These are phyloP conservation scores for Piaya cayana DNA, from an alignment of 2,113 vertebrate species.

Conservation along the genomic window DNA sequence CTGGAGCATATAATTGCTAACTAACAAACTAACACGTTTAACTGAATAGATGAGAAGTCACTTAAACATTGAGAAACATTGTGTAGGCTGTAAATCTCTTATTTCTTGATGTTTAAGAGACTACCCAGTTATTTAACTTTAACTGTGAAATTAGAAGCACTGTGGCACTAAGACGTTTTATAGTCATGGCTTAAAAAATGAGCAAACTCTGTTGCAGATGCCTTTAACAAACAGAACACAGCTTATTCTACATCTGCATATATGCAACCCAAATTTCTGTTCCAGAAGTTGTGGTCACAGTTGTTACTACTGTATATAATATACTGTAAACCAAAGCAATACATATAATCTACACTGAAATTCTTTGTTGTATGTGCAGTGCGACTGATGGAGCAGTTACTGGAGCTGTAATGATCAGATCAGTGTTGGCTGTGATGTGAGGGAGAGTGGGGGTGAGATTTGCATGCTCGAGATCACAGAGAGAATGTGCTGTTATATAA, in stretches of 20 bases:
- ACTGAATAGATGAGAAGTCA: not conserved
- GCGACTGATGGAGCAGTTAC: not conserved
- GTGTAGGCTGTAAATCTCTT: not conserved
- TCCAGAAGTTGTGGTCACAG: not conserved
- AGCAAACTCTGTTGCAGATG: not conserved
- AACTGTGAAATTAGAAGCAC: not conserved
- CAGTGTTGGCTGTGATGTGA: not conserved
- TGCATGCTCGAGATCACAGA: not conserved
- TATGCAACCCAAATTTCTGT: not conserved
- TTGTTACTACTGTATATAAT: not conserved
- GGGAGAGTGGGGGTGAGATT: not conserved
- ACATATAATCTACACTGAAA: not conserved
- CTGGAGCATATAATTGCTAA: not conserved
- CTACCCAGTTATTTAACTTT: not conserved
- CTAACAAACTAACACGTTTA: not conserved
- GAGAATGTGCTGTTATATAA: slow-evolving; percentile 11
- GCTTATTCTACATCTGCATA: not conserved
- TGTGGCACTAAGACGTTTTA: not conserved
- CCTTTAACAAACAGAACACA: not conserved
- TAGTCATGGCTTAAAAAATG: not conserved
- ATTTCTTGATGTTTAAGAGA: not conserved
- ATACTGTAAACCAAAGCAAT: too few species aligned
- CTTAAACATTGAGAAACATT: not conserved
- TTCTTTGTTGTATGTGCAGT: not conserved
- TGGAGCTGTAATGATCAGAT: not conserved